These are phyloP conservation scores for Athrips mouffetella DNA, from an alignment of 2,888 invertebrate genomes.

Conservation along the genomic window DNA sequence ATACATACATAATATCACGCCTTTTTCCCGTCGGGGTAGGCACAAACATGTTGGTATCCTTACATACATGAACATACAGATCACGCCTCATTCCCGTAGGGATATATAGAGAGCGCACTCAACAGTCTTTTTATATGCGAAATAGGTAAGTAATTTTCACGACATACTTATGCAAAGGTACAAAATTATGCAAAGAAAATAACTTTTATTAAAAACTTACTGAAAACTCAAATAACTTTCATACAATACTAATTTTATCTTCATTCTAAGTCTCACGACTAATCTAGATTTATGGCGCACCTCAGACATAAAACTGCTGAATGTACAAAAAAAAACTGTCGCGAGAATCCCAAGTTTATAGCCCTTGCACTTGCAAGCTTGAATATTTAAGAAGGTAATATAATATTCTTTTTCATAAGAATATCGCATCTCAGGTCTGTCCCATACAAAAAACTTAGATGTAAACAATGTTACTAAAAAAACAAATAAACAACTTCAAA, in stretches of 20 bases:
- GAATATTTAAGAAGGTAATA: slow-evolving; percentile 5
- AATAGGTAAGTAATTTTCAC: no score
- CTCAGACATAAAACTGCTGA: background rate
- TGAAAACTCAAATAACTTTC: background rate
- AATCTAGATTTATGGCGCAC: background rate
- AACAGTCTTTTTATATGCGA: no score
- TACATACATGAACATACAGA: no score
- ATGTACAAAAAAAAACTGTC: background rate
- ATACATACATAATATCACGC: no score
- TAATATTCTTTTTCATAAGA: slow-evolving; percentile 1
- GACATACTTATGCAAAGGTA: no score
- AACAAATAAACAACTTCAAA: background rate
- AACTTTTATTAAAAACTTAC: no score
- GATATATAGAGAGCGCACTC: no score
- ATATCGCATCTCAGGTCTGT: background rate
- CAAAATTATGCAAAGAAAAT: no score
- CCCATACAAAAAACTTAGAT: background rate
- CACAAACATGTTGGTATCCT: no score
- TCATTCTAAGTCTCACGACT: background rate
- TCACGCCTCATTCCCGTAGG: no score
- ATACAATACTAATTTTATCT: background rate
- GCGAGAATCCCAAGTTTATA: background rate
- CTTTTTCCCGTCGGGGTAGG: no score
- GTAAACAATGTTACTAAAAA: background rate
- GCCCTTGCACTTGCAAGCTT: slow-evolving; percentile 5